Evolutionary conservation across 2,113 vertebrate species (phyloP).

Genomic region (Hystrix cristata): DNA sequence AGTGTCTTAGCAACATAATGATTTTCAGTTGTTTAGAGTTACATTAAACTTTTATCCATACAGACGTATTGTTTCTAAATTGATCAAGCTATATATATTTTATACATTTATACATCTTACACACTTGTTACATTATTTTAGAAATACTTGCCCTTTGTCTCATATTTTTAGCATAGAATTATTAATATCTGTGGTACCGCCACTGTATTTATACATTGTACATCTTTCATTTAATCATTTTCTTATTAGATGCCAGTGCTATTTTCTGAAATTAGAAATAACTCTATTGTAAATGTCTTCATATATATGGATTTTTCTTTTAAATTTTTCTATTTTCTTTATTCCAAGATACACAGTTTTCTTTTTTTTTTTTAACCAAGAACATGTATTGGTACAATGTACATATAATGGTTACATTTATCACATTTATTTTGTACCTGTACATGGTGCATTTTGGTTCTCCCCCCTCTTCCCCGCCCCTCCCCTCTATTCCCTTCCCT

Average conservation of each 20-base stretch:
- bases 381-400: too few relatives aligned
- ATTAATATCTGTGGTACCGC: not conserved
- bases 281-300: slow-evolving; percentile 45
- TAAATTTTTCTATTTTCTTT: slow-evolving; percentile 59
- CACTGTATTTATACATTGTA: slow-evolving; percentile 2
- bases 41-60: slow-evolving; percentile 30
- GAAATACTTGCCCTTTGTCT: slow-evolving; percentile 31
- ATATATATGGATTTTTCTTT: slow-evolving; percentile 58
- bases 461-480: too few relatives aligned
- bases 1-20: not conserved
- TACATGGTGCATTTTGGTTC: too few relatives aligned
- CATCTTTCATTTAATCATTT: slow-evolving; percentile 45
- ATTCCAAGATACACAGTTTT: slow-evolving; percentile 1
- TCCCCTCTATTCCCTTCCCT: too few relatives aligned
- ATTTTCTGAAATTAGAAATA: slow-evolving; percentile 38
- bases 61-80: slow-evolving; percentile 23
- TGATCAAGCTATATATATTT: not conserved
- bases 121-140: slow-evolving; percentile 45
- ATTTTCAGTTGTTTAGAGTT: slow-evolving; percentile 31
- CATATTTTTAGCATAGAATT: slow-evolving; percentile 34
- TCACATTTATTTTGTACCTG: too few relatives aligned
- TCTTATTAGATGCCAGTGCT: not conserved
- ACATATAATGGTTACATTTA: too few relatives aligned
- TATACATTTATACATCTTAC: not conserved
- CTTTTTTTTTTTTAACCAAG: not conserved